Base-by-base conservation (phyloP, 2,797 vertebrate species). In the Artibeus jamaicensis region DNA sequence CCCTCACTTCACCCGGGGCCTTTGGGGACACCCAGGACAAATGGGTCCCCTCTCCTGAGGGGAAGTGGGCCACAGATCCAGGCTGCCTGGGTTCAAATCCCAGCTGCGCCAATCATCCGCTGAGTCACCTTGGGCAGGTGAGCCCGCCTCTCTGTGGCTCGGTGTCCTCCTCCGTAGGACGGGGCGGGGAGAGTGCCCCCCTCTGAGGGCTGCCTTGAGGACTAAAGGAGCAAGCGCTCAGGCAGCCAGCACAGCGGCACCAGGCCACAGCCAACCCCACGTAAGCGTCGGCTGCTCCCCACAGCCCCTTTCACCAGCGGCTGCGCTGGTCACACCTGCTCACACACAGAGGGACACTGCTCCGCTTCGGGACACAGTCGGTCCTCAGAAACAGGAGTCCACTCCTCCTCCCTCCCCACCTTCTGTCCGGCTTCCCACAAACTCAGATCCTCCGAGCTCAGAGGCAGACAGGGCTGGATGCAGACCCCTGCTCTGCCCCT, bases 241-340 rank as follows among this genome's bases (percentile, higher is more conserved):
- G 1, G 14, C 32, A 32, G 55, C 0, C 14, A 0, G 6, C 0
- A 12, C 32, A 0, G 74, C 0, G 2, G 82, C 0, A n/a, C 9
- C 22, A 71, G 29, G 39, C 14, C 2, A 19, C 9, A 18, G 48
- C 12, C 6, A 62, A 39, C 21, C 3, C 29, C 2, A 3, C 0
- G 0, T 0, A 0, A 2, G n/a, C 1, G 0, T 0, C 0, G 0
- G 10, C 57, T 2, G 6, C 59, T 42, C 78, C n/a, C 32, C 37
- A 3, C 0, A 0, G 76, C 26, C 77, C 57, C 6, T 2, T 42
- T 14, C n/a, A 11, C 0, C 0, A 79, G 86, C 77, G 3, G 67
- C 71, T 3, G 19, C 1, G 9, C 50, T 9, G 7, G 24, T 2
- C 2, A 39, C 7, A 44, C 0, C 3, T 44, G 48, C 12, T 32